Percentiles rank a stretch among this genome's conserved stretches.
Evolutionary conservation across 2,113 vertebrate species (phyloP).

Genomic region (Acrocephalus arundinaceus): DNA sequence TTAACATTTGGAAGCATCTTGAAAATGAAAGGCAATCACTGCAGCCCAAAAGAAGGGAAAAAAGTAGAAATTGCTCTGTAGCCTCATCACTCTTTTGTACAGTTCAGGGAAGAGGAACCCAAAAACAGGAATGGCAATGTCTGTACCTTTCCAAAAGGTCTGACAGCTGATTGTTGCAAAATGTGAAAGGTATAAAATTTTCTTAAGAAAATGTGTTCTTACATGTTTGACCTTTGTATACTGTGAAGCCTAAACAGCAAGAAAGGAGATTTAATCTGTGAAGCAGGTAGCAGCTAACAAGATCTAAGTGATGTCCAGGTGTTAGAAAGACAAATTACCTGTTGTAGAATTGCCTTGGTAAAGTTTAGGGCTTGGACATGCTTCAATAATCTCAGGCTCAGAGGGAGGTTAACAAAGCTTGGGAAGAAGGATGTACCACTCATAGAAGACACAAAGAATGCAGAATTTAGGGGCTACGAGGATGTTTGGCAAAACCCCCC

Average conservation of each 20-base stretch:
- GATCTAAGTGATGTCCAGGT: not conserved
- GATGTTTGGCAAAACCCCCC: not conserved
- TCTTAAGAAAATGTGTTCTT: not conserved
- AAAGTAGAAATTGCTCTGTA: not conserved
- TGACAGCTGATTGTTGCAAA: not conserved
- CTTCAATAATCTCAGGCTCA: not conserved
- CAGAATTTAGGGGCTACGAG: not conserved
- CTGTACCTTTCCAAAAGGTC: not conserved
- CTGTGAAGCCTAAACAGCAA: not conserved
- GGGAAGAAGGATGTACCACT: not conserved
- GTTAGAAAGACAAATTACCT: not conserved
- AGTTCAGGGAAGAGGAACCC: not conserved
- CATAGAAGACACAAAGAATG: not conserved
- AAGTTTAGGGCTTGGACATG: not conserved
- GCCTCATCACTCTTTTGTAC: not conserved
- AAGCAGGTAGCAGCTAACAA: not conserved
- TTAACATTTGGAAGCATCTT: not conserved
- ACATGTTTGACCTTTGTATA: not conserved
- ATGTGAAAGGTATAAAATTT: not conserved
- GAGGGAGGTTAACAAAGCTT: not conserved
- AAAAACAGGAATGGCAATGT: not conserved
- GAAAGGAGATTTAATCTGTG: not conserved
- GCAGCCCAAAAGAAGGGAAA: not conserved
- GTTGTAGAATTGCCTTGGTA: not conserved
- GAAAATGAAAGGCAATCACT: not conserved